Evolutionary conservation across 2,888 invertebrate species (phyloP).

Genomic region (Oxycera nigricornis): DNA sequence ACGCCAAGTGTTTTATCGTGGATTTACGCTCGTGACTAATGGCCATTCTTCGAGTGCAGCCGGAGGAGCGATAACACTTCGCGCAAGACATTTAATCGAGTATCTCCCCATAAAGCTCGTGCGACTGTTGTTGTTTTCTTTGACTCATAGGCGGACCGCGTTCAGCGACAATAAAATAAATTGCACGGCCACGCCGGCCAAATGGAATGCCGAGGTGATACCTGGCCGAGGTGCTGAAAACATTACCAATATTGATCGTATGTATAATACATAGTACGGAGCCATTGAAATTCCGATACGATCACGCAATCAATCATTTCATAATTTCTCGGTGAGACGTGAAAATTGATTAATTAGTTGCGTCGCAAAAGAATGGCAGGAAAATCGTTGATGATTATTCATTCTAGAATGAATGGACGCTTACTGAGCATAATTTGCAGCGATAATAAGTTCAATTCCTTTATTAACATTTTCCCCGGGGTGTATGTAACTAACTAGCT

Average conservation of each 20-base stretch:
- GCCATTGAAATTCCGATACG: conserved; percentile 31
- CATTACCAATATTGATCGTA: conserved; percentile 28
- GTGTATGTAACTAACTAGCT: too few relatives aligned
- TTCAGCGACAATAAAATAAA: conserved; percentile 2
- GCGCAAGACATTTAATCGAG: not conserved
- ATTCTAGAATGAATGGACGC: too few relatives aligned
- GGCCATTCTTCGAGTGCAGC: not conserved
- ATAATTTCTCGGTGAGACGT: conserved; percentile 1
- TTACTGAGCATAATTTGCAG: too few relatives aligned
- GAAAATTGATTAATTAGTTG: conserved; percentile 27
- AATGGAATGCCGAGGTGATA: conserved; percentile 26
- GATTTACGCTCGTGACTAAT: conserved; percentile 11
- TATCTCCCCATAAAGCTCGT: conserved; percentile 3
- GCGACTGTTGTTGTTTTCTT: not conserved
- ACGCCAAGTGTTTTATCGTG: not conserved
- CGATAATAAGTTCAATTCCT: too few relatives aligned
- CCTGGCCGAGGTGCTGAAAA: conserved; percentile 34
- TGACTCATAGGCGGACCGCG: not conserved
- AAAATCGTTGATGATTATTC: conserved; percentile 14
- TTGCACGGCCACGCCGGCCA: not conserved
- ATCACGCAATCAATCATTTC: conserved; percentile 35
- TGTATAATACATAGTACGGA: not conserved
- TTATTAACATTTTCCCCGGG: too few relatives aligned
- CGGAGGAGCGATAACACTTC: not conserved
- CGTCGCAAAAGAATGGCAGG: conserved; percentile 9